Evolutionary conservation across 2,888 invertebrate genomes (phyloP), one percentile per base, ranked within the genome.

Genomic region (Noctua janthina): DNA sequence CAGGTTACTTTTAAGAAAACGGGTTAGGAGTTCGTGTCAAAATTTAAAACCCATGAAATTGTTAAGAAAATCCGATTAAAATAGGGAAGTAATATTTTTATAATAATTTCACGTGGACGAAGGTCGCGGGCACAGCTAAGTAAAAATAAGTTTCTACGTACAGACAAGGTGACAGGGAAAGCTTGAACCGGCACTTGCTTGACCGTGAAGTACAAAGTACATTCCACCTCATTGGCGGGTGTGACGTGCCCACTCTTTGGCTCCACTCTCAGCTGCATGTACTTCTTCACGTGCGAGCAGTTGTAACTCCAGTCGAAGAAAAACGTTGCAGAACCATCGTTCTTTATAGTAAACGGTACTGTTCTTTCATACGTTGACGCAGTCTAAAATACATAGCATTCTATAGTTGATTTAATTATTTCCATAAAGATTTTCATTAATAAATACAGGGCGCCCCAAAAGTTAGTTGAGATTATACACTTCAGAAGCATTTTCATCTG

Each of bases 241-340:
- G 92, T 80, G 2, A 97, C 94, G 80, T 95, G 95, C 0, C 97
- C 96, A 66, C 85, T 93, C 69, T 89, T 93, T 0, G 97, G 97
- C 49, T 96, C 96, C 29, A 97, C 92, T 67, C 85, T 86, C 39
- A 96, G 89, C 81, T 93, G 92, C 81, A 97, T 87, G 84, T 95
- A 96, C 85, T 96, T 96, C 88, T 95, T 96, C 4, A 96, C 96
- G 1, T 88, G 74, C 39, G 90, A 90, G 6, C 82, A 87, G 20
- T 91, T 92, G 89, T 95, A 96, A 46, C 91, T 89, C 97, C 97
- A 97, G 64, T 96, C 95, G 82, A 93, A 97, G 87, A 94, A 94
- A 87, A 97, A 96, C 3, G 96, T 95, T 11, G 96, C 95, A 0
- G 97, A 96, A 1, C 97, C 97, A 62, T 96, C 93, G 80, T 97